These are phyloP conservation scores for mouse (Mus musculus) DNA, from an alignment of 2,113 vertebrate genomes.

Conservation along the genomic window DNA sequence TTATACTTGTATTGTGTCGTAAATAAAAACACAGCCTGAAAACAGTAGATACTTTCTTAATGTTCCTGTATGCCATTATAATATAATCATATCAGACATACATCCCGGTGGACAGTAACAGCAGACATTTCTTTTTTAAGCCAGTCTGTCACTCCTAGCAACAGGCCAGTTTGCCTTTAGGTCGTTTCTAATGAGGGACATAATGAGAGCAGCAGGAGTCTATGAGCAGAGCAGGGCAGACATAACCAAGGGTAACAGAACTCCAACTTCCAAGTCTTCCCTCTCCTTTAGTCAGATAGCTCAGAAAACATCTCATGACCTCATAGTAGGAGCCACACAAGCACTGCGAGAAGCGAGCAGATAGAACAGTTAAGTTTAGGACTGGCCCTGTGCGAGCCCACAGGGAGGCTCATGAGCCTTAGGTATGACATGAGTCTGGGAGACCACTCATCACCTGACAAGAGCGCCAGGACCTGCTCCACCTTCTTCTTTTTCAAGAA, in stretches of 20 bases:
- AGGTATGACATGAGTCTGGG: accelerated
- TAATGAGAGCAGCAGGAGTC: not conserved
- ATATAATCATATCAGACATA: not conserved
- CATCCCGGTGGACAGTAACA: not conserved
- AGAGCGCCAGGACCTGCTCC: constrained; percentile 89
- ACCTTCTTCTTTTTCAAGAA: constrained; percentile 92
- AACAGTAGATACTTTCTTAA: not conserved
- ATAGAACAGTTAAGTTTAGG: not conserved
- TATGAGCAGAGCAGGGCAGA: not conserved
- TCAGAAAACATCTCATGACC: not conserved
- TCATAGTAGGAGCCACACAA: accelerated
- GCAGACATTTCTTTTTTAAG: constrained; percentile 5
- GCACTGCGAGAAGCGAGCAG: not conserved
- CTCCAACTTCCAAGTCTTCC: not conserved
- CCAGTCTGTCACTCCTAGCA: not conserved
- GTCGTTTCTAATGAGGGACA: not conserved
- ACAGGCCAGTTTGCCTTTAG: not conserved
- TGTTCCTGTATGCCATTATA: not conserved
- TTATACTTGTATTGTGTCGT: not conserved
- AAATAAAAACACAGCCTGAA: not conserved
- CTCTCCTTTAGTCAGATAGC: not conserved
- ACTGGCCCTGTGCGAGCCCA: accelerated
- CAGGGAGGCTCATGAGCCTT: not conserved
- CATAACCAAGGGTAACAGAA: not conserved
- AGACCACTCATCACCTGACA: constrained; percentile 83